Percentiles rank a stretch among this genome's conserved stretches.
These are phyloP conservation scores for Antedon bifida DNA, from an alignment of 35 echinoderm and acorn worm genomes.

Conservation along the genomic window DNA sequence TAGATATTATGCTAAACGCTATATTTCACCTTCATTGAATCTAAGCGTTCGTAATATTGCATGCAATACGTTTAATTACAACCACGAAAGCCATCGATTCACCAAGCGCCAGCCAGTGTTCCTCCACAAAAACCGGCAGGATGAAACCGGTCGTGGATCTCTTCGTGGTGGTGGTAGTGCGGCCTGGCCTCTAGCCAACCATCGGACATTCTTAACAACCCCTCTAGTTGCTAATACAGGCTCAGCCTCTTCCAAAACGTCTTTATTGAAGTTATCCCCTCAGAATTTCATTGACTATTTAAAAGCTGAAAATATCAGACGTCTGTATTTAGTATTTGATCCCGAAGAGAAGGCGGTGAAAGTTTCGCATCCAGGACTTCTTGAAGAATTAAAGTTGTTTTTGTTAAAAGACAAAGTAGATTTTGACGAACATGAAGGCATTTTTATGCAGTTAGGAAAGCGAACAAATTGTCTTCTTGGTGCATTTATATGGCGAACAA, in stretches of 20 bases:
- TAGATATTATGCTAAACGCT: too few species aligned
- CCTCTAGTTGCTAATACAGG: too few species aligned
- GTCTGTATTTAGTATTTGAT: constrained; percentile 43
- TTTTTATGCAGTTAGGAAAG: constrained; percentile 36
- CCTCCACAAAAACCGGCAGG: too few species aligned
- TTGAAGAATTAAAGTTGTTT: constrained; percentile 20
- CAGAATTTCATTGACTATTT: constrained; percentile 42
- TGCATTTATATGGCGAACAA: constrained; percentile 49
- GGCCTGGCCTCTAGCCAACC: too few species aligned
- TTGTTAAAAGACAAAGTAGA: constrained; percentile 24
- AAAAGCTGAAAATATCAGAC: constrained; percentile 17
- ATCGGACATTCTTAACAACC: too few species aligned
- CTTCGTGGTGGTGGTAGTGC: too few species aligned
- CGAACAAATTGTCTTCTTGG: constrained; percentile 33
- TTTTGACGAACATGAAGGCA: constrained; percentile 46
- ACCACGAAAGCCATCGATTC: too few species aligned
- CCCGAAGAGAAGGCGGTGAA: constrained; percentile 5
- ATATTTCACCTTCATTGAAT: too few species aligned
- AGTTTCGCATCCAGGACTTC: constrained; percentile 32
- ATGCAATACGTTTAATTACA: too few species aligned
- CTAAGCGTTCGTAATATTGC: too few species aligned
- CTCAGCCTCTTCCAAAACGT: background rate
- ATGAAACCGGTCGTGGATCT: too few species aligned
- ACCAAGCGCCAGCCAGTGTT: too few species aligned
- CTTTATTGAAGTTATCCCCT: constrained; percentile 13